Base-by-base conservation (phyloP, 2,113 vertebrate species). In the Willisornis vidua region DNA sequence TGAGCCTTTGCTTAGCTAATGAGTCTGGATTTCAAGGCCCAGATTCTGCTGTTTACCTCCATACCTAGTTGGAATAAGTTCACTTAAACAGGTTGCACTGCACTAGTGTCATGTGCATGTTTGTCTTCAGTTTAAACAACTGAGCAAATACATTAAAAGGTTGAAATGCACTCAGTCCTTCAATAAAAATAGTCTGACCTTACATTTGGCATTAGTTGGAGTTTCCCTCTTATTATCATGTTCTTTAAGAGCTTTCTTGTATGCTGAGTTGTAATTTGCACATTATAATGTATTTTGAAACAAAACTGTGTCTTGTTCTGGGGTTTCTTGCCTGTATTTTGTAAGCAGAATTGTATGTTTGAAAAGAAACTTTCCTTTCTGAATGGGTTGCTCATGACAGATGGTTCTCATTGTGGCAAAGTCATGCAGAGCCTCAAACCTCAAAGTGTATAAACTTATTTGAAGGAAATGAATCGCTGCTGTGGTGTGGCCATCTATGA, bases 321-420 rank as follows among this genome's bases (percentile, higher is more conserved):
- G 79, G 76, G 67, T 89, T 96, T 94, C 65, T 88, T 51, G 39
- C 6, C 0, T 85, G 63, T 79, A 46, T 82, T 94, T 96, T 87
- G 26, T 77, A 75, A 87, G 81, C 48, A 73, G 93, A 90, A 87
- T 79, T 95, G 90, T 79, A 33, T 51, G 68, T 85, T 93, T 66
- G 78, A 43, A 39, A 73, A 93, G 59, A 28, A 90, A 28, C 7
- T 28, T 28, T 80, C 24, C 6, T 91, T 87, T 90, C 85, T 66
- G 58, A 95, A 48, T 49, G 81, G 59, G 39, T 35, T 92, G 41
- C 41, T 90, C 41, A 2, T 46, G 78, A 62, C 95, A 94, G 92
- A 84, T 95, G 95, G 89, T 95, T 95, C 70, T 95, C 73, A 65
- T 92, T 95, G 95, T 79, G 91, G 94, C 6, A 2, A 93, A 92